phyloP scores from a whole-genome alignment of 1,140 invertebrate genomes.

The Musca domestica region DNA sequence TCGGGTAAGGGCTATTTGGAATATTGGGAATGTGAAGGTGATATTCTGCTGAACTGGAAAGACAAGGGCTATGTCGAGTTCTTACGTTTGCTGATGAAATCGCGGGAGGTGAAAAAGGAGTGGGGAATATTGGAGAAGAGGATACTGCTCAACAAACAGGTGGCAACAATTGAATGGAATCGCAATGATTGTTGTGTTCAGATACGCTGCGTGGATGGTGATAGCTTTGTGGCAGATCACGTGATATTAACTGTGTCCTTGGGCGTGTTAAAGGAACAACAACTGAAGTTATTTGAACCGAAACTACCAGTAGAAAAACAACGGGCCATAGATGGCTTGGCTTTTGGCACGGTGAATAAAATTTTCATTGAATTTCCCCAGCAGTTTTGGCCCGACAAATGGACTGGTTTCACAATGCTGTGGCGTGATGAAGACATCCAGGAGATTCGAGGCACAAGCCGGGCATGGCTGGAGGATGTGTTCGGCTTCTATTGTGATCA shows the following conservation, averaged over 20 bases:
- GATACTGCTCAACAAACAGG: conserved; percentile 56
- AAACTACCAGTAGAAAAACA: conserved; percentile 62
- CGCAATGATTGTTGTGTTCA: conserved; percentile 45
- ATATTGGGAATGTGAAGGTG: conserved; percentile 64
- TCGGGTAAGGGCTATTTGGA: conserved; percentile 58
- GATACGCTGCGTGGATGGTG: conserved; percentile 63
- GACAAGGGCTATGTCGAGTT: conserved; percentile 61
- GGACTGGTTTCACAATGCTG: conserved; percentile 56
- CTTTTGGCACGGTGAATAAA: conserved; percentile 73
- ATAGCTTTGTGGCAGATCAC: conserved; percentile 62
- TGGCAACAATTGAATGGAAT: conserved; percentile 56
- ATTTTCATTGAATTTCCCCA: conserved; percentile 70
- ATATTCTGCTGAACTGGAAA: conserved; percentile 65
- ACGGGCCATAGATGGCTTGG: conserved; percentile 63
- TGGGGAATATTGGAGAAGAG: conserved; percentile 46
- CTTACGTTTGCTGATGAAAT: conserved; percentile 61
- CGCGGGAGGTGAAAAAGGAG: conserved; percentile 51
- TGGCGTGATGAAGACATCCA: conserved; percentile 61
- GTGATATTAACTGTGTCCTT: conserved; percentile 69
- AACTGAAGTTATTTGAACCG: conserved; percentile 61
- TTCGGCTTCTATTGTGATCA: conserved; percentile 66
- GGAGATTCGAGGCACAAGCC: conserved; percentile 56
- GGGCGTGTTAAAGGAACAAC: conserved; percentile 67
- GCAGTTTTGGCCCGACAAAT: conserved; percentile 66
- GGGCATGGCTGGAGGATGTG: conserved; percentile 64